Percentiles rank a stretch among this genome's conserved stretches.
These are phyloP conservation scores for Listrodromus nycthemerus DNA, from an alignment of 2,888 invertebrate species.

Conservation along the genomic window DNA sequence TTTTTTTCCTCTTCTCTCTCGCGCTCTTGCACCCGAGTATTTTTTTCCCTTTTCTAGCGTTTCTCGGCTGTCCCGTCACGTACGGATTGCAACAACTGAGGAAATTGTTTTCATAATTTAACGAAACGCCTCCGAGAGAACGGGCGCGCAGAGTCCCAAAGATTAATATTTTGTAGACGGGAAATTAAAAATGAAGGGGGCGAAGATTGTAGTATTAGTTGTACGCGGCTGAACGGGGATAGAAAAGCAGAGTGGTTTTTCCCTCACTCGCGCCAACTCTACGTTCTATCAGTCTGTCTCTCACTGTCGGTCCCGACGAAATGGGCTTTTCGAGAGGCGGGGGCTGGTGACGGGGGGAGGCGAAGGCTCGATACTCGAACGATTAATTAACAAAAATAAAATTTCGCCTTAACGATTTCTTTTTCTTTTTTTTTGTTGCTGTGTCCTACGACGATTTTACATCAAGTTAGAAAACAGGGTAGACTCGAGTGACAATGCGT, in stretches of 20 bases:
- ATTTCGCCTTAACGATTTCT: not conserved
- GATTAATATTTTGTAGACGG: not conserved
- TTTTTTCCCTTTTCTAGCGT: not conserved
- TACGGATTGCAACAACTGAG: not conserved
- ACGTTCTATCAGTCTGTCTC: not conserved
- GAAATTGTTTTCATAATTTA: slow-evolving; percentile 9
- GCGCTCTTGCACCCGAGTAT: slow-evolving; percentile 7
- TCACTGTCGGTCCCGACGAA: slow-evolving; percentile 7
- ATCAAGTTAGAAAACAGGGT: not conserved
- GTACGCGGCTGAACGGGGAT: slow-evolving; percentile 36
- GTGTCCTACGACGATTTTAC: not conserved
- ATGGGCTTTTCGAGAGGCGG: slow-evolving; percentile 3
- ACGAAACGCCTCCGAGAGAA: not conserved
- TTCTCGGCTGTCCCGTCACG: not conserved
- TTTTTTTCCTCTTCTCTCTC: slow-evolving; percentile 34
- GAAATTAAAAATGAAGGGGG: slow-evolving; percentile 25
- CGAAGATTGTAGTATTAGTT: slow-evolving; percentile 56
- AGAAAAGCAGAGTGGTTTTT: slow-evolving; percentile 30
- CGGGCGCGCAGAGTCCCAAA: not conserved
- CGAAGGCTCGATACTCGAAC: slow-evolving; percentile 17
- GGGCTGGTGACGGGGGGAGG: not conserved
- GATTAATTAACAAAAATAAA: slow-evolving; percentile 14
- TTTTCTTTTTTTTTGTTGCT: not conserved
- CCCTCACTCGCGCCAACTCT: slow-evolving; percentile 16
- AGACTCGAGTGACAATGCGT: not conserved